A percentile compares a stretch with the other conserved stretches of the same genome.
phyloP scores from a whole-genome alignment of 2,113 vertebrate species.

The Fukomys damarensis region DNA sequence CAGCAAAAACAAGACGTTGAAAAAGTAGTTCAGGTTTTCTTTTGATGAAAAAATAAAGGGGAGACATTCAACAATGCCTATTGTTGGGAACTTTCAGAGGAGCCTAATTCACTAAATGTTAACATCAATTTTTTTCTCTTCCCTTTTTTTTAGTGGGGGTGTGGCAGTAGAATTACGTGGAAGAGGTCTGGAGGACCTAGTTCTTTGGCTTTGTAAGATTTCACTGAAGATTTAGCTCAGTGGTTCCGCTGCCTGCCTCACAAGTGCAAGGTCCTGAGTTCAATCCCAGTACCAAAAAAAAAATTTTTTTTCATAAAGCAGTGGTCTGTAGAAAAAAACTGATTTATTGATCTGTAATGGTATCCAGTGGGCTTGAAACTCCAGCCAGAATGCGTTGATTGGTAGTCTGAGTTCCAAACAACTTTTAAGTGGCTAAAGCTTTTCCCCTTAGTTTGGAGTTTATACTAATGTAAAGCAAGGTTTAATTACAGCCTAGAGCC shows the following conservation, averaged over 20 bases:
- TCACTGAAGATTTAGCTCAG: neutral
- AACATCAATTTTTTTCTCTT: neutral
- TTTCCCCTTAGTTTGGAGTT: conserved; percentile 30
- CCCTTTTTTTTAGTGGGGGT: neutral
- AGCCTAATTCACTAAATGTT: neutral
- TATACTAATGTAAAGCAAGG: neutral
- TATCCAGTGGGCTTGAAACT: conserved; percentile 5
- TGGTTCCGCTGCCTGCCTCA: no score
- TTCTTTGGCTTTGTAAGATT: neutral
- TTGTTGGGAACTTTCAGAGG: neutral
- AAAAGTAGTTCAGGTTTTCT: neutral
- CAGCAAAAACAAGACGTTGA: neutral
- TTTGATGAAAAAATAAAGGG: neutral
- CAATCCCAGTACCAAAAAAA: no score
- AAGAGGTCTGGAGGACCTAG: neutral
- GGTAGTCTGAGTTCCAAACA: neutral
- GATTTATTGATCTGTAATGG: neutral
- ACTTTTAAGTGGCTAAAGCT: conserved; percentile 33
- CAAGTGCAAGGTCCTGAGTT: no score
- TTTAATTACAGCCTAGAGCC: conserved; percentile 28
- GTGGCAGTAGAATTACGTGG: neutral
- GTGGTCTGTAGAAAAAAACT: no score
- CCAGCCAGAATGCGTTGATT: neutral
- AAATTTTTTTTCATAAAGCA: neutral
- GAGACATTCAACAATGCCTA: neutral